Evolutionary conservation across 2,888 invertebrate species (phyloP).

Genomic region (Scaptomyza cyrtandrae): DNA sequence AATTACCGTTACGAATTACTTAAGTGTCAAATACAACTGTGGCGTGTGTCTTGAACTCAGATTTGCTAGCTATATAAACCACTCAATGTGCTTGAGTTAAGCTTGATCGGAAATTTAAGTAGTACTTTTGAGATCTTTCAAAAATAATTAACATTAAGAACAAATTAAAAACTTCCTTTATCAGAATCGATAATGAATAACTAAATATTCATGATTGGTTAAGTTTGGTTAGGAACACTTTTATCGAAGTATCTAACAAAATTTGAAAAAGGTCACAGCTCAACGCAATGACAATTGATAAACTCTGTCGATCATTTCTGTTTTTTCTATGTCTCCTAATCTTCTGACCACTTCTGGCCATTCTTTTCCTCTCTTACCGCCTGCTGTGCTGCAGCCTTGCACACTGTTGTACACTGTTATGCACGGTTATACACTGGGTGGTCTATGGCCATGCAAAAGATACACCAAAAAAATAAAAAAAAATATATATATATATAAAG

Average conservation of each 20-base stretch:
- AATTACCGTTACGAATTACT: constrained; percentile 63
- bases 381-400: constrained; percentile 39
- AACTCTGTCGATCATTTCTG: not conserved
- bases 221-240: too few species aligned
- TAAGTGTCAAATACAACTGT: not conserved
- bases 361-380: constrained; percentile 8
- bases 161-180: too few species aligned
- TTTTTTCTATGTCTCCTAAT: not conserved
- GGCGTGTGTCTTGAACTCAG: constrained; percentile 2
- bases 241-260: not conserved
- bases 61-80: not conserved
- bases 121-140: too few species aligned
- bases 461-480: not conserved
- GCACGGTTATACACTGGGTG: constrained; percentile 35
- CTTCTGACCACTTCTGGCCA: not conserved
- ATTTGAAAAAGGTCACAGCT: not conserved
- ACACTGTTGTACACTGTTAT: constrained; percentile 17
- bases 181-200: not conserved
- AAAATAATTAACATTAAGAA: too few species aligned
- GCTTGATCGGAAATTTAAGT: too few species aligned
- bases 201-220: too few species aligned
- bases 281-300: not conserved
- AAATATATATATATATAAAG: not conserved
- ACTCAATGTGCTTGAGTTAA: too few species aligned
- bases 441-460: constrained; percentile 27